A percentile compares a stretch with the other conserved stretches of the same genome.
phyloP scores from a whole-genome alignment of 2,888 invertebrate genomes.

The Tetramorium bicarinatum region DNA sequence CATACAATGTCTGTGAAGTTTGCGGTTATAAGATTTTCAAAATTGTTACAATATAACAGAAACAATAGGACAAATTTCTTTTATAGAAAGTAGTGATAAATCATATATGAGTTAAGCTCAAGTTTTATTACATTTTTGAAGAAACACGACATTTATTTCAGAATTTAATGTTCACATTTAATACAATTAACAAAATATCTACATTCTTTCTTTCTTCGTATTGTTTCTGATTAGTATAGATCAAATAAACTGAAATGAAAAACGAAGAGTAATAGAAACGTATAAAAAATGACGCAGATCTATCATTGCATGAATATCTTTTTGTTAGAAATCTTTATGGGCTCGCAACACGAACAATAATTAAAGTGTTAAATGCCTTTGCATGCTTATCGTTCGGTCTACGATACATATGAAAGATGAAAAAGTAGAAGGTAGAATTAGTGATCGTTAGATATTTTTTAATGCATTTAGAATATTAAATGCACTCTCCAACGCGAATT shows the following conservation, averaged over 20 bases:
- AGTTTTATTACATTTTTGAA: background rate
- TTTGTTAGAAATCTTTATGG: conserved; percentile 36
- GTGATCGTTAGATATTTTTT: conserved; percentile 13
- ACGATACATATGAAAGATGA: conserved; percentile 1
- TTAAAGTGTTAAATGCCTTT: conserved; percentile 28
- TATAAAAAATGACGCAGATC: background rate
- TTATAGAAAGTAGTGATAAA: background rate
- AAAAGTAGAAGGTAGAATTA: background rate
- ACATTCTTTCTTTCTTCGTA: background rate
- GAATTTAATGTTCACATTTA: background rate
- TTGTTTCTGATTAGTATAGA: background rate
- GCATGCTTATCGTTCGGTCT: conserved; percentile 43
- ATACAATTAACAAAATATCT: background rate
- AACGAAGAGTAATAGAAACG: background rate
- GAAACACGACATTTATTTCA: background rate
- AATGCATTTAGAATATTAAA: conserved; percentile 25
- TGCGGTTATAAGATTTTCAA: background rate
- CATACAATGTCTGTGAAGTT: background rate
- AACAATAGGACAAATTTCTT: background rate
- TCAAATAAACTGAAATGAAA: background rate
- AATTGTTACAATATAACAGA: background rate
- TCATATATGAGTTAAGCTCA: background rate
- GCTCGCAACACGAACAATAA: conserved; percentile 29
- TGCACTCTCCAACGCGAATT: conserved; percentile 15
- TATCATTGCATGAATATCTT: background rate